These are phyloP conservation scores for Tetramorium alpestre DNA, from an alignment of 1,140 invertebrate genomes.

Conservation along the genomic window DNA sequence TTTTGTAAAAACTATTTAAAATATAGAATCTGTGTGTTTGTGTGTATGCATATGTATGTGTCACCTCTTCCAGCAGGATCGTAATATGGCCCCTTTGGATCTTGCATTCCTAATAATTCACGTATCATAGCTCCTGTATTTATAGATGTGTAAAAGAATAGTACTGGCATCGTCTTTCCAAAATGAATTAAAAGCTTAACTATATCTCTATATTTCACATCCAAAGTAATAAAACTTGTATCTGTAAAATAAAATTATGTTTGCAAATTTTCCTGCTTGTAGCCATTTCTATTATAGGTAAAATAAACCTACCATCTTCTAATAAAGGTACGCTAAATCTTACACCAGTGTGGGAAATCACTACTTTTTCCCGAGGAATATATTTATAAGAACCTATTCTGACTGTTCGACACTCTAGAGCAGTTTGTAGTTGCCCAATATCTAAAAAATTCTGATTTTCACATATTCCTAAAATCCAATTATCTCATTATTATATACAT, in stretches of 20 bases:
- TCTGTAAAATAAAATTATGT: conserved; percentile 73
- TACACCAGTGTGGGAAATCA: conserved; percentile 89
- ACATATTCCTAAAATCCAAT: conserved; percentile 74
- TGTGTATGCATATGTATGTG: too few relatives aligned
- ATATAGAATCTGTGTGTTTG: too few relatives aligned
- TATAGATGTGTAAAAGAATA: conserved; percentile 92
- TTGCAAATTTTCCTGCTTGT: neutral
- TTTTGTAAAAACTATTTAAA: too few relatives aligned
- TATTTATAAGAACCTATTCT: conserved; percentile 93
- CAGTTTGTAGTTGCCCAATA: conserved; percentile 78
- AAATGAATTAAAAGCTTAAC: conserved; percentile 91
- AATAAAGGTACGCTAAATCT: conserved; percentile 89
- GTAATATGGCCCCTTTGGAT: conserved; percentile 85
- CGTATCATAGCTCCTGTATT: conserved; percentile 89
- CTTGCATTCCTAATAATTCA: conserved; percentile 87
- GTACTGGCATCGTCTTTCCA: conserved; percentile 89
- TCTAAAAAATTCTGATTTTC: conserved; percentile 66
- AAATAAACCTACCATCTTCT: conserved; percentile 85
- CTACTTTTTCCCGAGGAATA: conserved; percentile 88
- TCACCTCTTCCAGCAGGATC: conserved; percentile 88
- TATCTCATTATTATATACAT: conserved; percentile 1
- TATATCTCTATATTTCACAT: conserved; percentile 89
- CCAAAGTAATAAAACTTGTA: conserved; percentile 85
- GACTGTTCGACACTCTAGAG: conserved; percentile 90
- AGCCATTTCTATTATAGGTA: neutral